phyloP scores from a whole-genome alignment of 2,797 vertebrate species.

The Acridotheres tristis region DNA sequence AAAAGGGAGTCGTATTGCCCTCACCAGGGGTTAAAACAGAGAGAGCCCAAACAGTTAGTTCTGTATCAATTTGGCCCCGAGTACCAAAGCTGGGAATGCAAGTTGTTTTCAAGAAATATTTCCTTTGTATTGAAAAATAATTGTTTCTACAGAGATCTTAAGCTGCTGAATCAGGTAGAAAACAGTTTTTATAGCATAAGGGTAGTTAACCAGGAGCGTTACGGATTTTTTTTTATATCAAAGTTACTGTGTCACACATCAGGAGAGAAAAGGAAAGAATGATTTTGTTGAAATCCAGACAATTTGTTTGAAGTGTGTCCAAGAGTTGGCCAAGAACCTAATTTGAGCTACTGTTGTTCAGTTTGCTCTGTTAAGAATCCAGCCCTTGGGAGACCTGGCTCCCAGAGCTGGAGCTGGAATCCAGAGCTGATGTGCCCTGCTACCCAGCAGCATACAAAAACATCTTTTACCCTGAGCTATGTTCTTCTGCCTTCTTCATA shows the following conservation, averaged over 20 bases:
- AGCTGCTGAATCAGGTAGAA: neutral
- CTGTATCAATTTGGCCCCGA: neutral
- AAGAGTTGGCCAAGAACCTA: neutral
- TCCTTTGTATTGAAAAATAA: neutral
- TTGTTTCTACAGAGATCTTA: neutral
- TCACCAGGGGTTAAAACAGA: rapidly evolving
- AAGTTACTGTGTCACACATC: neutral
- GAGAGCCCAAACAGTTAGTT: neutral
- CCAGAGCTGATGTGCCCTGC: neutral
- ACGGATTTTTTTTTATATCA: rapidly evolving
- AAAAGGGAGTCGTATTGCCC: neutral
- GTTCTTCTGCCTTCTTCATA: neutral
- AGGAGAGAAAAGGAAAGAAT: neutral
- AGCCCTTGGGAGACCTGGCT: neutral
- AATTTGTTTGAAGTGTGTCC: neutral
- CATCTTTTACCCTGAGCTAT: neutral
- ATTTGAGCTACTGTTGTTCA: neutral
- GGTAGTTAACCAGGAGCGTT: neutral
- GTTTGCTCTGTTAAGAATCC: neutral
- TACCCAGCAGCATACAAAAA: neutral
- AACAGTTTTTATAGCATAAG: neutral
- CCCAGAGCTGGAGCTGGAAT: too few species aligned
- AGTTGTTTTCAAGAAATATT: neutral
- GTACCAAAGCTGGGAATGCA: neutral
- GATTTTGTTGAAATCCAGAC: neutral